These are phyloP conservation scores for Albula glossodonta DNA, from an alignment of 2,113 vertebrate species.

Conservation along the genomic window DNA sequence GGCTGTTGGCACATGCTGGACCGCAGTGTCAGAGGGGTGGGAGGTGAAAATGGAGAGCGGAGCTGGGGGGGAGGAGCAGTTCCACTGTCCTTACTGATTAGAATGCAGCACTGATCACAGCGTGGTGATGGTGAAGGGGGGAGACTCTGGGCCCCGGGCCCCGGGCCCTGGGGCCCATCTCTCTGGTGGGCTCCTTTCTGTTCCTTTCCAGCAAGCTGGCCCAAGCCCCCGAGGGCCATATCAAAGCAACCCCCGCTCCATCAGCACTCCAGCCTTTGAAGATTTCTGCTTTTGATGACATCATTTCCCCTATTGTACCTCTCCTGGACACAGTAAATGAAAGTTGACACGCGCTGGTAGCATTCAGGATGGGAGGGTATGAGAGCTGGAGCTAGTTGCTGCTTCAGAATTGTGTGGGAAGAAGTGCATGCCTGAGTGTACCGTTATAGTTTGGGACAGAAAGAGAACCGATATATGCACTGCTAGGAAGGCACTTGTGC, in stretches of 20 bases:
- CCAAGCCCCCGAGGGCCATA: slow-evolving; percentile 15
- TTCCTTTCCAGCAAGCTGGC: slow-evolving; percentile 4
- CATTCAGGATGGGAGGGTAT: background rate
- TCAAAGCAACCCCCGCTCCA: slow-evolving; percentile 14
- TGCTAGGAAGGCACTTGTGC: background rate
- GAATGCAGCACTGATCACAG: background rate
- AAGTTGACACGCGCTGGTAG: background rate
- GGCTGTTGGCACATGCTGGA: no score
- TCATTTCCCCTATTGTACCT: slow-evolving; percentile 10
- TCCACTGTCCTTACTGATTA: background rate
- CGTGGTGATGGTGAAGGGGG: background rate
- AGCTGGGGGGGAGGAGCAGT: background rate
- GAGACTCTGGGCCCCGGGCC: background rate
- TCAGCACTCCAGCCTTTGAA: slow-evolving; percentile 20
- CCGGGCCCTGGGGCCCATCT: background rate
- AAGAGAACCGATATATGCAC: no score
- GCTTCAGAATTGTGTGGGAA: background rate
- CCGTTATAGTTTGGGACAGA: background rate
- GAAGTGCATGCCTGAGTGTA: background rate
- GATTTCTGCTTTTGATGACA: slow-evolving; percentile 30
- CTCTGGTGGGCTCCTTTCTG: background rate
- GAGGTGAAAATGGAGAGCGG: background rate
- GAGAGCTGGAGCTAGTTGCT: background rate
- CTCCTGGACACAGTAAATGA: background rate
- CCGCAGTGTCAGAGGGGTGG: background rate